Conservation (phyloP, 2,797 vertebrate species). For the Tragelaphus eurycerus region DNA sequence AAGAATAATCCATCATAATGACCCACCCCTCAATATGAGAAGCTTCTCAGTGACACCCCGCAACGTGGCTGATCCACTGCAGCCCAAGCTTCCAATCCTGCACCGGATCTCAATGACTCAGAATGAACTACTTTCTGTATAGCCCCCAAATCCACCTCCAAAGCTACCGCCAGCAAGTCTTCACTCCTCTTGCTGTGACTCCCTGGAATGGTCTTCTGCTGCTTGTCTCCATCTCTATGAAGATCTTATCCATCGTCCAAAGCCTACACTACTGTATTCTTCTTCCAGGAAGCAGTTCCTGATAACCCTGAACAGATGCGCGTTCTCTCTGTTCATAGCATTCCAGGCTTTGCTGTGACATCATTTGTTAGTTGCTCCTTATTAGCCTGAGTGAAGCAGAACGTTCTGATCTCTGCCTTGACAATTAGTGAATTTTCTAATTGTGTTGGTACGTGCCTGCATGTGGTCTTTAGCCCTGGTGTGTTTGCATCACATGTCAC, state of each 20-base stretch:
- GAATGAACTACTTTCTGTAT: background rate
- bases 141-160: background rate
- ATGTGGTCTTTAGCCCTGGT: conserved; percentile 22
- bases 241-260: background rate
- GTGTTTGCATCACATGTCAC: background rate
- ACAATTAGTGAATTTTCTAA: conserved; percentile 56
- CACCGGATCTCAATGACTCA: background rate
- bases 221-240: background rate
- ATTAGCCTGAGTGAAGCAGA: background rate
- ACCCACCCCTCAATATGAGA: background rate
- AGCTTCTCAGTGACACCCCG: background rate
- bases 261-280: conserved; percentile 5
- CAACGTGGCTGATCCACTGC: background rate
- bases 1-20: background rate
- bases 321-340: background rate
- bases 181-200: background rate
- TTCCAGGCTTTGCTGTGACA: background rate
- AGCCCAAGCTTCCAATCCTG: background rate
- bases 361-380: background rate
- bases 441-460: conserved; percentile 49
- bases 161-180: background rate
- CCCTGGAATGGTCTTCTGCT: background rate
- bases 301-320: conserved; percentile 1
- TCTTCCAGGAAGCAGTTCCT: conserved; percentile 26
- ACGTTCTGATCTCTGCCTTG: conserved; percentile 36